Evolutionary conservation across 2,888 invertebrate genomes (phyloP).

Genomic region (Zootermopsis nevadensis): DNA sequence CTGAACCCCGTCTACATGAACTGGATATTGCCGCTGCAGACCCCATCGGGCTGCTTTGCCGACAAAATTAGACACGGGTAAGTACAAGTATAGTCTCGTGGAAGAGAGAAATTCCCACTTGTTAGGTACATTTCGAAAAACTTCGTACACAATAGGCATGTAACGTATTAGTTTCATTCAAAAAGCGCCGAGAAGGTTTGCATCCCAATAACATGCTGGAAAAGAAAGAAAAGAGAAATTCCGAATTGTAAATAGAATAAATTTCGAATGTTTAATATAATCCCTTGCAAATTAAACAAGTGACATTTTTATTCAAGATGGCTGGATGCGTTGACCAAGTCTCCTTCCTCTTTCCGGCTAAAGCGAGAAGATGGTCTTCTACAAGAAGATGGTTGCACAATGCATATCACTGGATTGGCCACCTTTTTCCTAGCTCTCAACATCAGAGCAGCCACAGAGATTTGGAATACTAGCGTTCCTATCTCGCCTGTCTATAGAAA

Average conservation of each 20-base stretch:
- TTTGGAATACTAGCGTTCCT: not conserved
- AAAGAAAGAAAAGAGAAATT: not conserved
- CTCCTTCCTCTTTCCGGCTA: not conserved
- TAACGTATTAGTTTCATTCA: no score
- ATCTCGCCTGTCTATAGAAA: not conserved
- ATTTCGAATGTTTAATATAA: no score
- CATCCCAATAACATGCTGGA: no score
- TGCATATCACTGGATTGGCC: slow-evolving; percentile 16
- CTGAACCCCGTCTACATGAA: slow-evolving; percentile 59
- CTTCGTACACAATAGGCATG: no score
- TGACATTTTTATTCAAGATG: not conserved
- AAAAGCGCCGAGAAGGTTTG: no score
- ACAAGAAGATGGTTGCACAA: slow-evolving; percentile 15
- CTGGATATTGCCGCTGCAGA: slow-evolving; percentile 62
- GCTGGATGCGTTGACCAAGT: not conserved
- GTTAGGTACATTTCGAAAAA: no score
- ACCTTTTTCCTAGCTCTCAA: not conserved
- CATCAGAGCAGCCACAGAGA: not conserved
- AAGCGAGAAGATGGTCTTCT: not conserved
- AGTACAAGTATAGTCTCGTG: no score
- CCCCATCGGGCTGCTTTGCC: slow-evolving; percentile 61
- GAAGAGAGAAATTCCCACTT: no score
- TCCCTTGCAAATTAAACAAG: no score
- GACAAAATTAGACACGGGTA: not conserved
- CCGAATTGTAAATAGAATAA: not conserved